Conservation (phyloP, 2,113 vertebrate genomes). For the Pristiophorus japonicus region DNA sequence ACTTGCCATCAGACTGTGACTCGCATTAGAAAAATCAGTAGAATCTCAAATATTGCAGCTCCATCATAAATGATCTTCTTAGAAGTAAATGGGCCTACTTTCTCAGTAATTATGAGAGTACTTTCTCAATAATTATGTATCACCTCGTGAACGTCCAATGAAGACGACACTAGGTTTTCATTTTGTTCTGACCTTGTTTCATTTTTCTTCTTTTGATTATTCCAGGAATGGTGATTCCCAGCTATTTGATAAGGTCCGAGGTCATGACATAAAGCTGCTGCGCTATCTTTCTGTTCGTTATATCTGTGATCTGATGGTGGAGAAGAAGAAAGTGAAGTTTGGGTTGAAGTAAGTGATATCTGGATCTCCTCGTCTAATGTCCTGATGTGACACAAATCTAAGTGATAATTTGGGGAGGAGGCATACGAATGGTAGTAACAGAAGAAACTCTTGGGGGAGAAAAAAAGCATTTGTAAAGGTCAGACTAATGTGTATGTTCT, state of each 20-base stretch:
- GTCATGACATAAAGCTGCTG: conserved; percentile 89
- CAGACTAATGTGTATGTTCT: not conserved
- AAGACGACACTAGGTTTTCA: not conserved
- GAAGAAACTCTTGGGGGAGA: too few species aligned
- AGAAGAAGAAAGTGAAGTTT: conserved; percentile 99
- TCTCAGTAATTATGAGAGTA: not conserved
- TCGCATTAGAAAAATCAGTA: not conserved
- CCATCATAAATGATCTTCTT: not conserved
- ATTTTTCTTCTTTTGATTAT: conserved; percentile 30
- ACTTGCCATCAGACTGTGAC: not conserved
- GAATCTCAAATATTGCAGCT: not conserved
- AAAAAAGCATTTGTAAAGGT: not conserved
- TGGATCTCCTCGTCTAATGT: not conserved
- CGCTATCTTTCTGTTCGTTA: conserved; percentile 88
- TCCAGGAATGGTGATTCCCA: conserved; percentile 87
- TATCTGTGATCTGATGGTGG: conserved; percentile 98
- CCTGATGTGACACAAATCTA: not conserved
- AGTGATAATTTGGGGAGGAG: not conserved
- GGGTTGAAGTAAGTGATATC: conserved; percentile 82
- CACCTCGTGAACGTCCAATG: not conserved
- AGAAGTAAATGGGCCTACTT: not conserved
- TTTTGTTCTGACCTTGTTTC: conserved; percentile 30
- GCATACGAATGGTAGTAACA: too few species aligned
- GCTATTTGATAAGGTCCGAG: conserved; percentile 94
- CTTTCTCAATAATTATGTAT: not conserved